Percentiles rank a stretch among this genome's conserved stretches.
Evolutionary conservation across 2,888 invertebrate genomes (phyloP).

Genomic region (Trissolcus japonicus): DNA sequence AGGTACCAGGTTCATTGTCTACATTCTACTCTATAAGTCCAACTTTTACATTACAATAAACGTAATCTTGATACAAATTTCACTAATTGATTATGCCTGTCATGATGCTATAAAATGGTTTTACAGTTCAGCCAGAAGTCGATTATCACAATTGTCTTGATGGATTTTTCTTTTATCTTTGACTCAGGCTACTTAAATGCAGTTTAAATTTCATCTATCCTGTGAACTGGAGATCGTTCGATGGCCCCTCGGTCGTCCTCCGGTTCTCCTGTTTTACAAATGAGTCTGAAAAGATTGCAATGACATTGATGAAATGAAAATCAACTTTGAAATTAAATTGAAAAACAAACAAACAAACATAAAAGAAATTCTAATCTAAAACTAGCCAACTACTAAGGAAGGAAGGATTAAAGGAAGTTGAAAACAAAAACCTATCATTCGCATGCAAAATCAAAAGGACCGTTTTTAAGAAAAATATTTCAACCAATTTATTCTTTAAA

Average conservation of each 20-base stretch:
- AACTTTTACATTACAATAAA: too few relatives aligned
- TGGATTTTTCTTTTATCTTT: too few relatives aligned
- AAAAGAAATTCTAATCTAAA: background rate
- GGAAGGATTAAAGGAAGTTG: background rate
- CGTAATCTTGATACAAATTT: conserved; percentile 4
- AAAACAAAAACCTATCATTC: background rate
- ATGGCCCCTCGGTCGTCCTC: conserved; percentile 28
- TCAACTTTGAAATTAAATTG: conserved; percentile 53
- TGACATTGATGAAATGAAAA: conserved; percentile 63
- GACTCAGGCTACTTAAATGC: too few relatives aligned
- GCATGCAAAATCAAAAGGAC: too few relatives aligned
- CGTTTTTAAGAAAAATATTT: too few relatives aligned
- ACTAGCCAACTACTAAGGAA: conserved; percentile 1
- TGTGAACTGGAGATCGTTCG: conserved; percentile 30
- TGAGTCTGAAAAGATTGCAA: conserved; percentile 71
- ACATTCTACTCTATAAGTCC: too few relatives aligned
- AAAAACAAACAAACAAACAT: background rate
- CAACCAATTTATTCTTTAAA: background rate
- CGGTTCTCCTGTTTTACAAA: conserved; percentile 63
- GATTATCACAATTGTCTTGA: too few relatives aligned
- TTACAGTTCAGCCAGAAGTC: too few relatives aligned
- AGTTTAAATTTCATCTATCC: conserved; percentile 13
- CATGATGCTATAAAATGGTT: too few relatives aligned
- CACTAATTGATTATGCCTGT: too few relatives aligned
- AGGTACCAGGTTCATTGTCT: too few relatives aligned